Percentiles rank a stretch among this genome's conserved stretches.
These are phyloP conservation scores for Muscicapa comitata DNA, from an alignment of 2,797 vertebrate species.

Conservation along the genomic window DNA sequence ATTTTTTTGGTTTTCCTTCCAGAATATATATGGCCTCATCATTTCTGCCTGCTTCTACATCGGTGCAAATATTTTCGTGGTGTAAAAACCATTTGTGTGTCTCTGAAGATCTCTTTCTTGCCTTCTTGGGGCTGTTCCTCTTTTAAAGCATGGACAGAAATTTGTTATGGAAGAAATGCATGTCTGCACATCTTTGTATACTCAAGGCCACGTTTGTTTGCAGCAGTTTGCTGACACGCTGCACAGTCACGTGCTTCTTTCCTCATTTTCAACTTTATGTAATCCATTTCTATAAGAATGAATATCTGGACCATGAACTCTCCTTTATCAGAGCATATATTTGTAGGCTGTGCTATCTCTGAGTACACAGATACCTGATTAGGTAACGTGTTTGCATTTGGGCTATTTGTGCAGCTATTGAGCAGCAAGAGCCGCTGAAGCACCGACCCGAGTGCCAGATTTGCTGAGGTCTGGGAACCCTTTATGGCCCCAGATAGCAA, in stretches of 20 bases:
- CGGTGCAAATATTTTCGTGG: background rate
- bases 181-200: background rate
- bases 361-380: constrained; percentile 55
- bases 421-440: constrained; percentile 13
- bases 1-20: background rate
- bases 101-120: background rate
- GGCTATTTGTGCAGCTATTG: constrained; percentile 34
- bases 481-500: background rate
- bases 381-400: constrained; percentile 3
- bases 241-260: background rate
- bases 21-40: background rate
- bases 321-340: constrained; percentile 46
- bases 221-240: background rate
- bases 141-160: background rate
- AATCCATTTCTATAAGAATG: background rate
- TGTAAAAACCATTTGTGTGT: background rate
- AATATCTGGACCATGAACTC: constrained; percentile 34
- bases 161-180: background rate
- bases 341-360: constrained; percentile 37
- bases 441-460: background rate
- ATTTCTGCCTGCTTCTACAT: background rate
- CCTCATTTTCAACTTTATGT: background rate
- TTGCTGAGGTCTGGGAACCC: constrained; percentile 10
- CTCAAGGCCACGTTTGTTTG: background rate
- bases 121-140: background rate